These are phyloP conservation scores for Mugil cephalus DNA, from an alignment of 2,113 vertebrate species.

Conservation along the genomic window DNA sequence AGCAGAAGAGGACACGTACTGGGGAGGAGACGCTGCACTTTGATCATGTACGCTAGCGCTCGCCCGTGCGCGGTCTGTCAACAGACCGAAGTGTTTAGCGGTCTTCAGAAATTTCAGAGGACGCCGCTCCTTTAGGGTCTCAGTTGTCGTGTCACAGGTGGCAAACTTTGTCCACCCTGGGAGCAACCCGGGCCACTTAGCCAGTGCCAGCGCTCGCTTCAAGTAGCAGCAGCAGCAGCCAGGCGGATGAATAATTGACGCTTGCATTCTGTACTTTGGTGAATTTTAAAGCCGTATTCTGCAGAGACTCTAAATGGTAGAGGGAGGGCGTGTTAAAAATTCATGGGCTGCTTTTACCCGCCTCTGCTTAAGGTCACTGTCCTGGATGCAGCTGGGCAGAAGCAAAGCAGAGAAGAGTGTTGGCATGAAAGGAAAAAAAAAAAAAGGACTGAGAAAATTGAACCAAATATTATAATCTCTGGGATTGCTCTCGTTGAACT, in stretches of 20 bases:
- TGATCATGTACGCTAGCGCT: not conserved
- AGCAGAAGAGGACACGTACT: constrained; percentile 22
- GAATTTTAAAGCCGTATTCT: constrained; percentile 84
- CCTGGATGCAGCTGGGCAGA: constrained; percentile 61
- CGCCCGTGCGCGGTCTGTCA: not conserved
- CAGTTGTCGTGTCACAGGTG: constrained; percentile 60
- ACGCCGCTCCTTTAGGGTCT: constrained; percentile 16
- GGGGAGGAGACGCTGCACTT: not conserved
- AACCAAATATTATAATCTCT: constrained; percentile 22
- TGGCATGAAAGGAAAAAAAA: constrained; percentile 17
- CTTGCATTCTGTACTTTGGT: constrained; percentile 82
- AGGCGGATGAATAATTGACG: constrained; percentile 84
- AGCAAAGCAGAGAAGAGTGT: constrained; percentile 23
- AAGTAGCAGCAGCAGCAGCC: constrained; percentile 56
- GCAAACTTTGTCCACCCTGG: constrained; percentile 53
- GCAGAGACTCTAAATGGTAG: constrained; percentile 83
- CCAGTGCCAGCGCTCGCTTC: constrained; percentile 51
- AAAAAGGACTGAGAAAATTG: not conserved
- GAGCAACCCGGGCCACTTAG: constrained; percentile 75
- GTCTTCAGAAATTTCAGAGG: constrained; percentile 1
- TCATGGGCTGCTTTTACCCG: constrained; percentile 83
- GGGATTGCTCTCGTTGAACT: constrained; percentile 18
- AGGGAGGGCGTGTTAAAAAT: constrained; percentile 80
- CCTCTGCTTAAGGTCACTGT: constrained; percentile 80
- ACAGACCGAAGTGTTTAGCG: not conserved